Percentiles rank a stretch among this genome's conserved stretches.
These are phyloP conservation scores for Microctenopoma steveboyesi DNA, from an alignment of 2,797 vertebrate species.

Conservation along the genomic window DNA sequence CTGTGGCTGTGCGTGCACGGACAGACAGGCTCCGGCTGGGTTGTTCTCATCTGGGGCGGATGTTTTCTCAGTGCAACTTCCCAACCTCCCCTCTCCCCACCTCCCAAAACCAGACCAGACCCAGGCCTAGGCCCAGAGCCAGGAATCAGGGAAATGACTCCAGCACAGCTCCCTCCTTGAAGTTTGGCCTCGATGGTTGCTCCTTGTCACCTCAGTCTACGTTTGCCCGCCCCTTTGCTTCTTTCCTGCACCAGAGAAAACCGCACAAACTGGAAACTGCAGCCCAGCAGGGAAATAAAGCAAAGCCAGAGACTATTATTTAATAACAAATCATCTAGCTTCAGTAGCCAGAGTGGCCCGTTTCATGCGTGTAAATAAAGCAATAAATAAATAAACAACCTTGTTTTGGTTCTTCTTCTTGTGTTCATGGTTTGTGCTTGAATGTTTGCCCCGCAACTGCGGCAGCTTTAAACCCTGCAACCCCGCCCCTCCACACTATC, in stretches of 20 bases:
- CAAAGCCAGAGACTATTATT: rapidly evolving
- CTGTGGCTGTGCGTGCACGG: constrained; percentile 40
- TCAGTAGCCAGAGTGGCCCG: rapidly evolving
- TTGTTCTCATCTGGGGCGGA: constrained; percentile 76
- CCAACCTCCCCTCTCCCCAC: constrained; percentile 54
- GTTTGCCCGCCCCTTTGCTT: constrained; percentile 4
- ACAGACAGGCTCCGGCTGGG: constrained; percentile 69
- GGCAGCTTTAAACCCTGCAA: constrained; percentile 78
- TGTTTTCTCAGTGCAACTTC: constrained; percentile 77
- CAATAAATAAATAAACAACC: too few species aligned
- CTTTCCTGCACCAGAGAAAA: constrained; percentile 5
- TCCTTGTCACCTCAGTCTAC: constrained; percentile 6
- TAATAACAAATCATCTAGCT: not conserved
- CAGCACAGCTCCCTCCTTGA: not conserved
- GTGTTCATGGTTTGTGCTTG: constrained; percentile 27
- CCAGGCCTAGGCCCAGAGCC: constrained; percentile 26
- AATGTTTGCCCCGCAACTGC: constrained; percentile 67
- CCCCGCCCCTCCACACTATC: constrained; percentile 82
- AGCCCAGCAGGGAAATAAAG: not conserved
- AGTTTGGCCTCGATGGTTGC: not conserved
- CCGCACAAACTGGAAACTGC: constrained; percentile 16
- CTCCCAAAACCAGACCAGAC: constrained; percentile 23
- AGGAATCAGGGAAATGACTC: constrained; percentile 15
- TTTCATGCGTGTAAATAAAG: not conserved
- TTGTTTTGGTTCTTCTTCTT: not conserved